Base-by-base conservation (phyloP, 2,888 invertebrate genomes). In the Acrobasis consociella region DNA sequence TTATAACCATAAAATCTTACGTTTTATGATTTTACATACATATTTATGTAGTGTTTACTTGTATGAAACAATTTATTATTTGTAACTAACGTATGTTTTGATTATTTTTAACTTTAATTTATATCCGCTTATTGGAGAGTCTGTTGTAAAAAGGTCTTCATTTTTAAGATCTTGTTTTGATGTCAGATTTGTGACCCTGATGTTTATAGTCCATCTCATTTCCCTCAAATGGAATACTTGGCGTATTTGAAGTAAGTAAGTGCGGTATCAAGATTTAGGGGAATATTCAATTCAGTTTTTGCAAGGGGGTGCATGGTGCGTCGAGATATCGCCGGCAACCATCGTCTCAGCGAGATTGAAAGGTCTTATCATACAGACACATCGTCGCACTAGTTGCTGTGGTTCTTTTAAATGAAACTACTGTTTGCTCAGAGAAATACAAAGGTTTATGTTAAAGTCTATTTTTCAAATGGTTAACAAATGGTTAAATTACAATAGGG, bases 251-350 rank as follows among this genome's bases (percentile, higher is more conserved):
- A 61, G 59, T 61, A 63, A 64, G 52, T 55, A 38, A 60, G 49
- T 7, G 16, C 39, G 10, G 55, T 71, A 63, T 67, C 66, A 71
- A 70, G 69, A 70, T 70, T 70, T 67, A 69, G 71, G 75, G 77
- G 75, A 73, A 80, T 78, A 79, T 83, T 83, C 81, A 82, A 83
- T 83, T 83, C 83, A 77, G 80, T 82, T 82, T 81, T 80, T 80
- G 74, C 75, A 75, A 73, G 81, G 80, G 84, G 81, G 83, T 82
- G 83, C 80, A 83, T 64, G 66, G 70, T 77, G 77, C 77, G 75
- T 75, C 70, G 70, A 72, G 73, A 72, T 83, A 82, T 80, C 80
- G 64, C 67, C 69, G 66, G 67, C 66, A 69, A 71, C 73, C 77
- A 81, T 81, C 81, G 70, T 69, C 71, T 73, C 70, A 71, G 71